A percentile compares a stretch with the other conserved stretches of the same genome.
These are phyloP conservation scores for Dasyornis broadbenti DNA, from an alignment of 2,113 vertebrate genomes.

Conservation along the genomic window DNA sequence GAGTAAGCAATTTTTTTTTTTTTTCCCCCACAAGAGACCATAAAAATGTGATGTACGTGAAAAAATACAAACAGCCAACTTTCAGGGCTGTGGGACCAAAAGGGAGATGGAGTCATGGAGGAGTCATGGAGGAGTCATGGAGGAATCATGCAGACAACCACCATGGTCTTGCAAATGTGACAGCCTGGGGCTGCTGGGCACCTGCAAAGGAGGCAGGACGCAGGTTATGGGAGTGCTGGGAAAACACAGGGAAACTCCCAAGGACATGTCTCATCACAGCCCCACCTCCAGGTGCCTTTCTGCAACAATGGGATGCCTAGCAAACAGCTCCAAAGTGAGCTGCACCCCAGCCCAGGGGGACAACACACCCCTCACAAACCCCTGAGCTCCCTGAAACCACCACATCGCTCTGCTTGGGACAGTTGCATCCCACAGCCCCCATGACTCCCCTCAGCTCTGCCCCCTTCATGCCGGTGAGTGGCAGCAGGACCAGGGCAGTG, in stretches of 20 bases:
- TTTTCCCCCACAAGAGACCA: not conserved
- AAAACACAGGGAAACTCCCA: not conserved
- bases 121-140: not conserved
- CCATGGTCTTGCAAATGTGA: not conserved
- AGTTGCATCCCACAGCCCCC: not conserved
- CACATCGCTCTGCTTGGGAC: not conserved
- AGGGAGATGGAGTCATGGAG: not conserved
- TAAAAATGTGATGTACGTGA: accelerated
- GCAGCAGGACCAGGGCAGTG: not conserved
- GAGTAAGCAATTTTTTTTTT: not conserved
- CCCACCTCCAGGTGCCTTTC: accelerated
- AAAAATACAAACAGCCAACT: not conserved
- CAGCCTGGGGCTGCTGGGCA: not conserved
- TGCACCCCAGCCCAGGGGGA: accelerated
- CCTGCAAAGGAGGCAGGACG: not conserved
- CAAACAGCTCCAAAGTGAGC: not conserved
- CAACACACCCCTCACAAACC: not conserved
- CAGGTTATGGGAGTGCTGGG: too few species aligned
- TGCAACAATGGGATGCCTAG: not conserved
- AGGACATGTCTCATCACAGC: not conserved
- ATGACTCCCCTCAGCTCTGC: not conserved
- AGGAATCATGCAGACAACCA: not conserved
- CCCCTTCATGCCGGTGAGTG: not conserved
- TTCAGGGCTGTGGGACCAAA: not conserved
- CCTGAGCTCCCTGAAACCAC: accelerated